Evolutionary conservation across 2,113 vertebrate species (phyloP), one percentile per base, ranked within the genome.

Genomic region (Sylvilagus bachmani): DNA sequence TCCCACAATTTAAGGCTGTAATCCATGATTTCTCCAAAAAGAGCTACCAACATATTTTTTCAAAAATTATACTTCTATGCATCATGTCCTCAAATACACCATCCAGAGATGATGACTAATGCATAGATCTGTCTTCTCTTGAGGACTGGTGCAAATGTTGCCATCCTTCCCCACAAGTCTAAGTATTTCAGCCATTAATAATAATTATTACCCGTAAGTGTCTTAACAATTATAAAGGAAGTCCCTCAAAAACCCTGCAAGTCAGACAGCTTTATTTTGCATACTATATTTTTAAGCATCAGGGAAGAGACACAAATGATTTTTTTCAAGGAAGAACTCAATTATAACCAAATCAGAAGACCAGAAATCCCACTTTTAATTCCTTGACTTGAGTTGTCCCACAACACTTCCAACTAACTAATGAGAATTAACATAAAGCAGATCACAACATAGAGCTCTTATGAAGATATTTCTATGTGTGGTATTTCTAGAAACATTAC

Each of bases 401-500:
- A 58, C 79, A 31, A 90, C 22, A 5, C n/a, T 92, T 95, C 71
- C 53, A 53, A 64, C 36, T 74, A 80, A 85, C 49, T 90, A 61
- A 83, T 67, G 49, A 90, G 33, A 93, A 44, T 36, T 49, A 93
- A 64, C 70, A 89, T 53, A 79, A 80, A 95, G 53, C 51, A 94
- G 4, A 93, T 77, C 73, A 88, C 79, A 96, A 93, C 80, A 86
- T 61, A 89, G 88, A 95, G 58, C 38, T 38, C 71, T 82, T 84
- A 70, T 73, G 86, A 93, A 95, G 94, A 82, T 92, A 93, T 89
- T 95, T 95, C 97, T 95, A 95, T 86, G 75, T 27, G 13, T 64
- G 95, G 74, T 81, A 96, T 95, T 97, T 97, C 97, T 97, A 96
- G 96, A 97, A 97, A 96, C 96, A 95, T 96, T 94, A 95, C 90